Evolutionary conservation across 2,888 invertebrate genomes (phyloP), one percentile per base, ranked within the genome.

Genomic region (Rhingia campestris): DNA sequence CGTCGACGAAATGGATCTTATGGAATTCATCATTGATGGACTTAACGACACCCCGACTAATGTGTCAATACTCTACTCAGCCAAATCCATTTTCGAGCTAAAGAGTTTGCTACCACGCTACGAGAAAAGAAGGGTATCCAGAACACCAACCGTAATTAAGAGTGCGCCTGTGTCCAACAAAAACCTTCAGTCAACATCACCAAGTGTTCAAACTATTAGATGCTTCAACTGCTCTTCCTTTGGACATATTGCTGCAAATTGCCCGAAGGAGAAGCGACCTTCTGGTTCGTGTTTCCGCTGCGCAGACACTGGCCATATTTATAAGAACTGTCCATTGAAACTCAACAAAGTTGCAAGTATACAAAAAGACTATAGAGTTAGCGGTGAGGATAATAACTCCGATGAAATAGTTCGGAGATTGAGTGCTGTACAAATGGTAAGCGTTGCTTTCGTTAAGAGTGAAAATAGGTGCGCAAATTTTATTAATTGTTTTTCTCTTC

Each of bases 401-500:
- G 56, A 47, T 45, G 59, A 59, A 7, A 3, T 61, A 3, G 10
- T 10, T 33, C 4, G 0, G 1, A 4, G 6, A 4, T 9, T 72
- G n/a, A 35, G 41, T 6, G 56, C 70, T 6, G 67, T 54, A 47
- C 74, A 81, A 61, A 10, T 53, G 51, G 67, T 75, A 53, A 80
- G 84, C 70, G 56, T 77, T 67, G 54, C 61, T 14, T 56, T 67
- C 54, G 5, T 64, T 0, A 35, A 35, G 9, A 14, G 2, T n/a
- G 9, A 41, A n/a, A 63, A 63, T 61, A 63, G 54, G 61, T 73
- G 45, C 37, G 41, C 43, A n/a, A 22, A 22, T 1, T 72, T 14
- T n/a, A n/a, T n/a, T n/a, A n/a, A n/a, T n/a, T n/a, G n/a, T n/a
- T n/a, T n/a, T n/a, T n/a, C n/a, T n/a, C n/a, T n/a, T n/a, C n/a